Conservation (phyloP, 2,797 vertebrate genomes). For the Eulemur mongoz region DNA sequence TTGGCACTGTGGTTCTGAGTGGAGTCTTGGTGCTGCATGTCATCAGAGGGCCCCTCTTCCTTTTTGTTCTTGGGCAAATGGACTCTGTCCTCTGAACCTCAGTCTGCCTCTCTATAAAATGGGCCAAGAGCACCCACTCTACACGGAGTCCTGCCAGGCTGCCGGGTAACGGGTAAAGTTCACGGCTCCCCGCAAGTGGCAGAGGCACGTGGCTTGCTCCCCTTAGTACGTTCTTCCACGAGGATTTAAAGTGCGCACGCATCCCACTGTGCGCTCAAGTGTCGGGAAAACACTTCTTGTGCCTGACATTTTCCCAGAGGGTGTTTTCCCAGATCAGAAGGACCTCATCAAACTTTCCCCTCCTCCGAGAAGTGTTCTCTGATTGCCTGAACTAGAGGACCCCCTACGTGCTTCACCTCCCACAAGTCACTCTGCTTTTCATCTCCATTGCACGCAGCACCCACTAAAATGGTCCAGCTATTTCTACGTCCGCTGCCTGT, state of each 20-base stretch:
- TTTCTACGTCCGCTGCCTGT: neutral
- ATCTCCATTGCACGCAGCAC: neutral
- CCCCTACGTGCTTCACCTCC: neutral
- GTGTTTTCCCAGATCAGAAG: neutral
- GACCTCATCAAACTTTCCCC: too few relatives aligned
- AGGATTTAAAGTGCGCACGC: neutral
- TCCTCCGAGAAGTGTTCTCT: neutral
- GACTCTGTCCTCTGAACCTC: neutral
- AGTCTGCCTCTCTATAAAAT: neutral
- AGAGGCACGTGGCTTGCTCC: neutral
- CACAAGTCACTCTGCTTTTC: neutral
- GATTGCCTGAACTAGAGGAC: neutral
- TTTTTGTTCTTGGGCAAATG: neutral
- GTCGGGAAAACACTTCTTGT: neutral
- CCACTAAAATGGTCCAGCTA: neutral
- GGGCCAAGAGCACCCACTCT: too few relatives aligned
- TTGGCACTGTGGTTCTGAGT: neutral
- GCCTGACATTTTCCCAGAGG: neutral
- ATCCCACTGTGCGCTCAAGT: neutral
- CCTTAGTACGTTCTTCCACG: fast-evolving
- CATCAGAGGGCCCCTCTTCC: neutral
- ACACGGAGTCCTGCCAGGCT: neutral
- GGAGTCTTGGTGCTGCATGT: neutral
- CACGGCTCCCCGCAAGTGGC: neutral
- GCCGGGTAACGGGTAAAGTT: neutral